Evolutionary conservation across 1,140 invertebrate genomes (phyloP), one percentile per base, ranked within the genome.

Genomic region (Orius insidiosus): DNA sequence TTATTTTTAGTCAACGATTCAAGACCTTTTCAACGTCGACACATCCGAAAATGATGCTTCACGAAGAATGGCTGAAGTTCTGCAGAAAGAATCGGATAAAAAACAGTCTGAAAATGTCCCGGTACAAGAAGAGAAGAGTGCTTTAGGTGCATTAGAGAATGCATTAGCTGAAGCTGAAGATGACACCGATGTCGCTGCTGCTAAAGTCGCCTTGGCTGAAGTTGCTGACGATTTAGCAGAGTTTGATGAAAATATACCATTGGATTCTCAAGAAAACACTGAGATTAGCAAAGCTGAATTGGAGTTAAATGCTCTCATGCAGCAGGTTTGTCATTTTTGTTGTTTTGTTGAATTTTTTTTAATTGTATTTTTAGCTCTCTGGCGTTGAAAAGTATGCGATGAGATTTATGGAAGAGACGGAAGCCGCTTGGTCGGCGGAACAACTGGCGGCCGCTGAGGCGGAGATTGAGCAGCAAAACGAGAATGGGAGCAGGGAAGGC

Each of bases 231-330:
- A 96, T 61, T 67, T 95, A 48, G 89, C 86, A 0, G 92, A 96
- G 63, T 97, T 96, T 66, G 92, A 97, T 68, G 93, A 97, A 67
- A 86, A 78, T 57, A 87, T 94, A 67, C 88, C 89, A n/a, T 70
- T 92, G 38, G 80, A 83, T 35, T 24, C 48, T 34, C 48, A 51
- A 37, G 52, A 46, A 8, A 37, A 33, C 8, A 61, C 71, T 35
- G 73, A 83, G 60, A 61, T 79, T 41, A 82, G 78, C 56, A 85
- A 84, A 62, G 83, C 81, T 6, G 85, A 90, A 65, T 67, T 76
- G 53, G 84, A 90, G 65, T 72, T 92, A 47, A 78, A 81, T 45
- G 74, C 77, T 62, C 61, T 92, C 8, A 75, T 88, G 51, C 75
- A 83, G 60, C 81, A 89, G 74, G 85, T 89, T 16, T 15, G 14